Conservation (phyloP, 1,140 invertebrate genomes). For the Eulimnadia texana region DNA sequence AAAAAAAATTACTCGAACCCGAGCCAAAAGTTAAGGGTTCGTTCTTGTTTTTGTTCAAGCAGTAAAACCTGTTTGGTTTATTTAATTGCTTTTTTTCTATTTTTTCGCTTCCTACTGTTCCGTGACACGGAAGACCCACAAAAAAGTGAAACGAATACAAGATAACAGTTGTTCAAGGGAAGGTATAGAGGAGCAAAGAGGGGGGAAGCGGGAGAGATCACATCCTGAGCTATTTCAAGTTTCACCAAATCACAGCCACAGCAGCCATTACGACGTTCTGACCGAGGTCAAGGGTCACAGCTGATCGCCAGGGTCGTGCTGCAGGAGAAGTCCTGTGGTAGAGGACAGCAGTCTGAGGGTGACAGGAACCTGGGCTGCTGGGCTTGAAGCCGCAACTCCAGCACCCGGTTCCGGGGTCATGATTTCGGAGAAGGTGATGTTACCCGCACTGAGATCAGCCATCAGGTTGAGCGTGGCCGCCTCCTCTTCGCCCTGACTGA, state of each 20-base stretch:
- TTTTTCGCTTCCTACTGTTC: background rate
- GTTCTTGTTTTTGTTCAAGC: background rate
- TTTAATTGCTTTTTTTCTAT: background rate
- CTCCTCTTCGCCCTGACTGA: slow-evolving; percentile 1
- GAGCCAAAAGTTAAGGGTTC: slow-evolving; percentile 1
- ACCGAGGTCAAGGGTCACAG: background rate
- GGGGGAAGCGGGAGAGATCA: background rate
- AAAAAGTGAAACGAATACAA: background rate
- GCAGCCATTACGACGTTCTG: background rate
- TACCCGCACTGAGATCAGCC: slow-evolving; percentile 9
- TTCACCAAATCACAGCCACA: background rate
- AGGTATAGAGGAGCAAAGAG: background rate
- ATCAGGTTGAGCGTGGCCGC: slow-evolving; percentile 4
- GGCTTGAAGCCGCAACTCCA: background rate
- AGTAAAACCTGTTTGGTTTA: background rate
- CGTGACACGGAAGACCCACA: background rate
- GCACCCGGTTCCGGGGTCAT: background rate
- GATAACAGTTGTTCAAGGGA: background rate
- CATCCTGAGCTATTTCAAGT: background rate
- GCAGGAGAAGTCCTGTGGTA: background rate
- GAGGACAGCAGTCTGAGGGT: background rate
- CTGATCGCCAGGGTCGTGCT: slow-evolving; percentile 6
- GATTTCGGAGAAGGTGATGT: slow-evolving; percentile 9
- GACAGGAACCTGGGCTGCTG: background rate
- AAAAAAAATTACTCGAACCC: slow-evolving; percentile 3